A percentile compares a stretch with the other conserved stretches of the same genome.
Evolutionary conservation across 2,888 invertebrate genomes (phyloP).

Genomic region (Pristionchus japonicus): DNA sequence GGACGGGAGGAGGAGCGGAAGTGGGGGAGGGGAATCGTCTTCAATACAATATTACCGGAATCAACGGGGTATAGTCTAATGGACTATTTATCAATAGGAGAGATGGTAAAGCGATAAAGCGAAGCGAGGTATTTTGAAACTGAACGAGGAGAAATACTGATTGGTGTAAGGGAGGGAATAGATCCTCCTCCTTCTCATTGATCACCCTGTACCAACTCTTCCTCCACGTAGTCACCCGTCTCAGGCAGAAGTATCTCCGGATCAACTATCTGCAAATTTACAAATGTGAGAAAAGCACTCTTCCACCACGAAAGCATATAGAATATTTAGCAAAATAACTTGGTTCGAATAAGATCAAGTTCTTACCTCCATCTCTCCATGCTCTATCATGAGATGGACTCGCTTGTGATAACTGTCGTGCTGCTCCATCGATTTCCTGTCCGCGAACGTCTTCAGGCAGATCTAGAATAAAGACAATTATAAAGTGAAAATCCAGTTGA

Average conservation of each 20-base stretch:
- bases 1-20: background rate
- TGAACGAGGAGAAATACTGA: background rate
- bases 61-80: background rate
- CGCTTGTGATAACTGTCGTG: slow-evolving; percentile 73
- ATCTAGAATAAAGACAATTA: slow-evolving; percentile 47
- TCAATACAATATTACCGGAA: background rate
- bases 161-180: background rate
- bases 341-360: no score
- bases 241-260: slow-evolving; percentile 52
- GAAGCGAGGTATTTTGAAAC: background rate
- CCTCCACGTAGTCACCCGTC: slow-evolving; percentile 46
- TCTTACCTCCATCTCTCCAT: slow-evolving; percentile 59
- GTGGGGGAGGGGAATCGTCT: background rate
- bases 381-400: slow-evolving; percentile 64
- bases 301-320: no score
- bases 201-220: slow-evolving; percentile 18
- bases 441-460: slow-evolving; percentile 66
- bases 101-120: slow-evolving; percentile 24
- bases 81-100: background rate
- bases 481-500: background rate
- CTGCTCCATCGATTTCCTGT: slow-evolving; percentile 64
- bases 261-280: slow-evolving; percentile 49
- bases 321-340: background rate
- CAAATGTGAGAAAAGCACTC: no score
- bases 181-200: background rate